Evolutionary conservation across 2,797 vertebrate species (phyloP), one percentile per base, ranked within the genome.

Genomic region (Anabas testudineus): DNA sequence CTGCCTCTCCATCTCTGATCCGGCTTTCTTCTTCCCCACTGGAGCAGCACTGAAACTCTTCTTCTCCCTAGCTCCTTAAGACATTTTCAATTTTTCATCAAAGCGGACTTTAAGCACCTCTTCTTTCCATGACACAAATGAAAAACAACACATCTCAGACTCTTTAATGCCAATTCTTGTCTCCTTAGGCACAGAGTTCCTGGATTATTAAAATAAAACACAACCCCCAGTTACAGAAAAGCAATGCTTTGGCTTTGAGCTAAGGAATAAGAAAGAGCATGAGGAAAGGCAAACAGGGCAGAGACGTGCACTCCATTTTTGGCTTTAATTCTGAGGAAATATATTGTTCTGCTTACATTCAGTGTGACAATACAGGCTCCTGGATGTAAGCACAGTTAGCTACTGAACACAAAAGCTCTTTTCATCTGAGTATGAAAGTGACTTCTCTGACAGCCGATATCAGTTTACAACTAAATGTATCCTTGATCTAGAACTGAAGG

Each of bases 1-100:
- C 58, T n/a, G 39, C 49, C 70, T 55, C 65, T 69, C 22, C 49
- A 70, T 55, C 65, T 69, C 22, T 19, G 42, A 16, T n/a, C 68
- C 5, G 1, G 3, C 56, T 57, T 32, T 5, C 42, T 47, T 52
- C 46, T 59, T 15, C 52, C 58, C 43, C 77, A 52, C 7, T 3
- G 14, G 71, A 80, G 63, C 26, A 0, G 12, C 60, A 46, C 67
- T 66, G 51, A 43, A 75, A 54, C 61, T 71, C 59, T 66, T 77
- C 63, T 78, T 65, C 66, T 74, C 61, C 68, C 56, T 45, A 73
- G 75, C 75, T 74, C 71, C 57, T 64, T 59, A 72, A 83, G 84
- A 76, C 48, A 56, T 66, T 70, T 77, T 87, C 71, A 80, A 87
- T 88, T 88, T 81, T 84, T 90, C 83, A 86, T 90, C 78, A 84